Base-by-base conservation (phyloP, 2,113 vertebrate genomes). In the Motacilla alba region DNA sequence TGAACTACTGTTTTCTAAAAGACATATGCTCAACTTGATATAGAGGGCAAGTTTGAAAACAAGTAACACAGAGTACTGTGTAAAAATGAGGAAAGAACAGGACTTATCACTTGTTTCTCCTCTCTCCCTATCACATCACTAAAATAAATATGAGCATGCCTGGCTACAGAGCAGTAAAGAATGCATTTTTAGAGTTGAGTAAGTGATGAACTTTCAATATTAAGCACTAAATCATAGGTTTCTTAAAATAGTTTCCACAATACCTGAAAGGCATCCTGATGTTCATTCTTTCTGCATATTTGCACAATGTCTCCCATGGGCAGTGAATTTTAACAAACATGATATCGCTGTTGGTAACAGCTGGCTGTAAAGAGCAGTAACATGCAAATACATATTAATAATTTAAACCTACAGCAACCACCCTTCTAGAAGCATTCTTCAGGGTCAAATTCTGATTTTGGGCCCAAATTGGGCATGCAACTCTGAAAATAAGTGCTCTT, bases 231-330 rank as follows among this genome's bases (percentile, higher is more conserved):
- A 89, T 58, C 13, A 49, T 1, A 80, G 47, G 10, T 63, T 87
- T 60, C n/a, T 87, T 70, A 92, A 96, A 95, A 63, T 12, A 86
- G 37, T 67, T 91, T 68, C 23, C 60, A 91, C 94, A 73, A 41
- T 98, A 99, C 99, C 99, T 99, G 98, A 99, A 99, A 88, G 99
- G 99, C 99, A 99, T 99, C 89, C 99, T 98, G 97, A 99, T 99
- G 97, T 99, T 99, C 98, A 99, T 99, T 92, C 99, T 99, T 96
- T 99, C 99, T 49, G 99, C 99, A 8, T 99, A 99, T 97, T 99
- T 99, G 98, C 99, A 99, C 84, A 99, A 93, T 0, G 99, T 98
- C 55, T 99, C 99, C 99, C 99, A 99, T 0, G 99, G 99, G 94
- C 99, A 99, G 46, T 99, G 98, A 92, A 99, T 97, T 98, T 99